Evolutionary conservation across 2,113 vertebrate species (phyloP), one percentile per base, ranked within the genome.

Genomic region (Amia ocellicauda): DNA sequence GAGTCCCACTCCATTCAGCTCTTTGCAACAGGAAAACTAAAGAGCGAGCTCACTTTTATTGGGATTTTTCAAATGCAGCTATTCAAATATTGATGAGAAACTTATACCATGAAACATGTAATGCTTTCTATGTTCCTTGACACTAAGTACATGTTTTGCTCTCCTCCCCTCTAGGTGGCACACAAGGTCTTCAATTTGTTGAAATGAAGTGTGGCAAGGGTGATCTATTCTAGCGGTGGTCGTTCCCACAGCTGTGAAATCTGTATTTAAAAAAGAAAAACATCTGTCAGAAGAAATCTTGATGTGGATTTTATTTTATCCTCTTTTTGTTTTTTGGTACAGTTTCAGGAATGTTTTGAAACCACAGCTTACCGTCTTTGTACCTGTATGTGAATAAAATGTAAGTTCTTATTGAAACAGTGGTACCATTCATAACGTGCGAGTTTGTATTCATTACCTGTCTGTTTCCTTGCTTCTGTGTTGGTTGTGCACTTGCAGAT

Each of bases 181-280:
- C 83, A 88, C 73, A 88, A 88, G 70, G 68, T 89, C n/a, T 90
- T 90, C 69, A 78, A 86, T 69, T 81, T 85, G 2, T 66, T 88
- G 29, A 90, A 90, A 80, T 90, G 67, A 85, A 51, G 57, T 49
- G 28, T 36, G 14, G n/a, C 24, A 59, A 63, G 45, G n/a, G n/a
- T n/a, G n/a, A n/a, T n/a, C n/a, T n/a, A n/a, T 47, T 28, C 11
- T 11, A 11, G 31, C 31, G 1, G 50, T 14, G 59, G 29, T 42
- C 22, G 24, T 20, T 27, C 7, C 26, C 62, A 26, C 58, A 72
- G 60, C 61, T 71, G 69, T 64, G 66, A 47, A 66, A 22, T 67
- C 7, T 17, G 17, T 27, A 42, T 63, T 24, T 64, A 67, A 68
- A 60, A 60, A 27, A 55, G 57, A 56, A 19, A 49, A 57, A 29